Conservation (phyloP, 53 echinoderm and acorn worm species). For the Holothuria leucospilota region DNA sequence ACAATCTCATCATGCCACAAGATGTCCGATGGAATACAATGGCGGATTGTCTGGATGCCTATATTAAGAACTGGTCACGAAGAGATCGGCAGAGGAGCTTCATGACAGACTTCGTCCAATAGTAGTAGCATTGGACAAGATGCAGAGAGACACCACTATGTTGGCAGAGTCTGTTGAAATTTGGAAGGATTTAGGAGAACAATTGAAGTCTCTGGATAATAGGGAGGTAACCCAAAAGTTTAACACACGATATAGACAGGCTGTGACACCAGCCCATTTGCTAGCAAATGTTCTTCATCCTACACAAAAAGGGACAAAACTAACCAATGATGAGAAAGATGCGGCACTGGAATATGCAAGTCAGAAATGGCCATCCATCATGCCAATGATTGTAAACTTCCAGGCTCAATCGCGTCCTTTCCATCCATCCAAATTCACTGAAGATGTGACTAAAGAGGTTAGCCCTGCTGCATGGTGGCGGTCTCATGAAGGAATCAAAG, state of each 20-base stretch:
- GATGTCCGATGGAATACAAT: slow-evolving; percentile 45
- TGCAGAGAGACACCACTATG: slow-evolving; percentile 40
- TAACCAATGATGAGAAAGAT: background rate
- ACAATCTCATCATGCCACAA: slow-evolving; percentile 33
- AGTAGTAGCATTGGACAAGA: slow-evolving; percentile 12
- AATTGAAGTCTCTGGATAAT: slow-evolving; percentile 5
- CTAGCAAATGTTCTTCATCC: slow-evolving; percentile 32
- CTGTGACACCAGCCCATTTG: slow-evolving; percentile 35
- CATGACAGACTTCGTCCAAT: slow-evolving; percentile 8
- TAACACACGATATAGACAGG: background rate
- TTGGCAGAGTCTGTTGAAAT: slow-evolving; percentile 6
- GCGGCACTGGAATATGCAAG: background rate
- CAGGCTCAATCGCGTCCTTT: background rate
- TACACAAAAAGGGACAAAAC: background rate
- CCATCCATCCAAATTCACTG: background rate
- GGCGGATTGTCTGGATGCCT: slow-evolving; percentile 4
- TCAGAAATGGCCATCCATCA: too few species aligned
- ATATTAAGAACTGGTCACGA: slow-evolving; percentile 16
- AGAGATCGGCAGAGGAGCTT: slow-evolving; percentile 12
- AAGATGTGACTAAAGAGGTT: background rate
- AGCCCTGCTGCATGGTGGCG: background rate
- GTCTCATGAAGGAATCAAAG: too few species aligned
- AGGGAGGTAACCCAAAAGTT: slow-evolving; percentile 5
- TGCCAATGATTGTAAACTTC: background rate
- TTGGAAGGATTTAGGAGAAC: slow-evolving; percentile 28